Conservation (phyloP, 2,888 invertebrate genomes). For the Dendrolimus houi region DNA sequence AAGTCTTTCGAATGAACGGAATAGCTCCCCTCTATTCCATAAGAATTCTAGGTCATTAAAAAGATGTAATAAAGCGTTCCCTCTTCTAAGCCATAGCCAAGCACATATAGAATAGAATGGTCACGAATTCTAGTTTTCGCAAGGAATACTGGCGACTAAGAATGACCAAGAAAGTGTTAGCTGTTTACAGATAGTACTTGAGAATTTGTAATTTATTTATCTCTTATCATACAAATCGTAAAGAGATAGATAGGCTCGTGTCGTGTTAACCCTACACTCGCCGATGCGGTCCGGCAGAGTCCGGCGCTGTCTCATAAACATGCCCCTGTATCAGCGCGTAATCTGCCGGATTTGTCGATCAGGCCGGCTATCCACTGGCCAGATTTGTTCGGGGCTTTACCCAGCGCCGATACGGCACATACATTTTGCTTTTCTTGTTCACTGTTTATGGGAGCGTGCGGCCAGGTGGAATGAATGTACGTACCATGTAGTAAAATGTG, state of each 20-base stretch:
- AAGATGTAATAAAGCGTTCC: too few species aligned
- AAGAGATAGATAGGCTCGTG: neutral
- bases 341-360: conserved; percentile 77
- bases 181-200: too few species aligned
- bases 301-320: conserved; percentile 68
- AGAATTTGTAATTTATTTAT: too few species aligned
- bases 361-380: conserved; percentile 67
- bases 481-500: conserved; percentile 3
- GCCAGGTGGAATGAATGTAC: conserved; percentile 46
- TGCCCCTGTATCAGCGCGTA: conserved; percentile 73
- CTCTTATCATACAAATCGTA: too few species aligned
- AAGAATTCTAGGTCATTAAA: too few species aligned
- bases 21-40: too few species aligned
- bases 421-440: conserved; percentile 69
- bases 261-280: conserved; percentile 36
- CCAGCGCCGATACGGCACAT: conserved; percentile 54
- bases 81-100: too few species aligned
- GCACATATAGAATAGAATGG: too few species aligned
- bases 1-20: too few species aligned
- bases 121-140: too few species aligned
- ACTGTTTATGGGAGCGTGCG: conserved; percentile 54
- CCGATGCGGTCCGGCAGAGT: conserved; percentile 43
- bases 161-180: too few species aligned
- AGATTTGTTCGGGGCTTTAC: conserved; percentile 71
- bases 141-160: too few species aligned